A percentile compares a stretch with the other conserved stretches of the same genome.
Conservation (phyloP, 2,888 invertebrate species). For the Apotomis turbidana region DNA sequence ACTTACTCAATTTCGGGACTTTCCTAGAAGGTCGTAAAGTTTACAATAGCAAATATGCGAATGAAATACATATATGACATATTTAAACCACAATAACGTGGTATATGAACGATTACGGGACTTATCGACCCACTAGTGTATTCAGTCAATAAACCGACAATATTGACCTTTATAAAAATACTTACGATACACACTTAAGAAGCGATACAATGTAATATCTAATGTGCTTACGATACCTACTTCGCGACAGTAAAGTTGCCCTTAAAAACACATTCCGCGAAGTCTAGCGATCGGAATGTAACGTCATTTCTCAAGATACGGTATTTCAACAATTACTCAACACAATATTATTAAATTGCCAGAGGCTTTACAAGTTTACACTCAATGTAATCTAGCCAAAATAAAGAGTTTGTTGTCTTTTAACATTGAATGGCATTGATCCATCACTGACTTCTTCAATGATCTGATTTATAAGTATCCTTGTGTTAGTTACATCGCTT, state of each 20-base stretch:
- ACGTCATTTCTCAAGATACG: slow-evolving; percentile 21
- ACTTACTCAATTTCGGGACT: background rate
- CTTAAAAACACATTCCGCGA: slow-evolving; percentile 17
- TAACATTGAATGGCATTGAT: slow-evolving; percentile 25
- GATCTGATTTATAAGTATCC: slow-evolving; percentile 33
- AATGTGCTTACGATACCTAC: background rate
- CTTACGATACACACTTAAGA: background rate
- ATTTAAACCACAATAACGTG: slow-evolving; percentile 13
- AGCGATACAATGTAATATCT: background rate
- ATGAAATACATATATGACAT: slow-evolving; percentile 5
- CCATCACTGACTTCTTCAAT: slow-evolving; percentile 32
- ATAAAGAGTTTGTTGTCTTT: slow-evolving; percentile 23
- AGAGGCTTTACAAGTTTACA: background rate
- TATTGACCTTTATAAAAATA: background rate
- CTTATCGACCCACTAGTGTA: slow-evolving; percentile 1
- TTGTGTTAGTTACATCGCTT: slow-evolving; percentile 33
- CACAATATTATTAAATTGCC: slow-evolving; percentile 11
- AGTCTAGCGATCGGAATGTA: slow-evolving; percentile 25
- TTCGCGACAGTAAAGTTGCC: slow-evolving; percentile 20
- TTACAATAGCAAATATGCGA: background rate
- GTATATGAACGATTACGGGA: background rate
- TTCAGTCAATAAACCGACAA: background rate
- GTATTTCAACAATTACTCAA: slow-evolving; percentile 31
- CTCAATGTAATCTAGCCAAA: background rate
- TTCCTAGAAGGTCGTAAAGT: background rate